Percentiles rank a stretch among this genome's conserved stretches.
phyloP scores from a whole-genome alignment of 2,797 vertebrate genomes.

The Astyanax mexicanus region DNA sequence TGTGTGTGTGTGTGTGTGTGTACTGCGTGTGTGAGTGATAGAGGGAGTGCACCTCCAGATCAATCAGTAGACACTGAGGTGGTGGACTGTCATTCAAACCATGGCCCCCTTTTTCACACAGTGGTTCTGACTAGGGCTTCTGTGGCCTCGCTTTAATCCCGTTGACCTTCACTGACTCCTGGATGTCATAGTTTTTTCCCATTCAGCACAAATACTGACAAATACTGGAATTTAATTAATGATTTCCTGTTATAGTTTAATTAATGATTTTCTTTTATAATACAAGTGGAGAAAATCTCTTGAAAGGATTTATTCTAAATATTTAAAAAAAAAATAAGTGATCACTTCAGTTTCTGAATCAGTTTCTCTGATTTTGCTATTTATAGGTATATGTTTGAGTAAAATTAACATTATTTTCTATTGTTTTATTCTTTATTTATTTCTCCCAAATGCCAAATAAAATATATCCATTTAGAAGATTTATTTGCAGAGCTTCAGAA shows the following conservation, averaged over 20 bases:
- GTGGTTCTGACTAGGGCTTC: conserved; percentile 19
- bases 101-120: conserved; percentile 14
- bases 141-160: background rate
- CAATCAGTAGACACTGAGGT: conserved; percentile 37
- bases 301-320: no score
- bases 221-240: no score
- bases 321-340: no score
- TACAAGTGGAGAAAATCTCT: background rate
- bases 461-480: no score
- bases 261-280: no score
- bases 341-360: no score
- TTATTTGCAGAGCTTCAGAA: no score
- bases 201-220: background rate
- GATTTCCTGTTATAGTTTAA: background rate
- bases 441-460: no score
- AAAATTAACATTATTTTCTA: no score
- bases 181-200: background rate
- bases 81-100: conserved; percentile 52
- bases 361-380: no score
- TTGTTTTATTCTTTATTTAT: no score
- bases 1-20: conserved; percentile 10
- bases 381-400: no score
- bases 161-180: background rate
- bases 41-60: conserved; percentile 35
- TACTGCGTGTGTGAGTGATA: conserved; percentile 1